Conservation (phyloP, 2,888 invertebrate genomes). For the Cephus pulcher region DNA sequence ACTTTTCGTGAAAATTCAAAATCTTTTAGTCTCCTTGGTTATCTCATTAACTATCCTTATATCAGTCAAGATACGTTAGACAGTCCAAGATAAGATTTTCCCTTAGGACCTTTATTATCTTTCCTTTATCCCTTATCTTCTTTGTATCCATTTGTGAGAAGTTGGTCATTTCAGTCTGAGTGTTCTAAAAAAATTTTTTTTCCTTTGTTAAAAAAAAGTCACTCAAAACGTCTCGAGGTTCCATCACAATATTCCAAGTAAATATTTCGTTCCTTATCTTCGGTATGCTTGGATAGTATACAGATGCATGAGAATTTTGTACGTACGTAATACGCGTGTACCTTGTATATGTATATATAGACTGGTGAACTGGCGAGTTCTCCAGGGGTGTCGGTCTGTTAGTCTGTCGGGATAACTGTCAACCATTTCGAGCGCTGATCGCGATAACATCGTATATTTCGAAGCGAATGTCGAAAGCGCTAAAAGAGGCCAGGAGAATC, state of each 20-base stretch:
- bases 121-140: not conserved
- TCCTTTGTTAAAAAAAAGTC: not conserved
- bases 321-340: not conserved
- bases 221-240: not conserved
- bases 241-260: not conserved
- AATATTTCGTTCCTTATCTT: not conserved
- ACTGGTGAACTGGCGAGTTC: not conserved
- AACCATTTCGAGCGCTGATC: slow-evolving; percentile 12
- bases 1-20: not conserved
- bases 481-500: slow-evolving; percentile 28
- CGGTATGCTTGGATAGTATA: not conserved
- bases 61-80: not conserved
- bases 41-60: not conserved
- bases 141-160: not conserved
- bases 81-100: not conserved
- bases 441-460: slow-evolving; percentile 56
- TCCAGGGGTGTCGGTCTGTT: not conserved
- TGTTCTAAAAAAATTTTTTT: not conserved
- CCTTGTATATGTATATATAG: not conserved
- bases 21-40: not conserved
- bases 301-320: not conserved
- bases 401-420: slow-evolving; percentile 2
- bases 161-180: not conserved
- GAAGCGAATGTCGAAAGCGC: slow-evolving; percentile 43
- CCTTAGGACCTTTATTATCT: not conserved